phyloP scores from a whole-genome alignment of 2,797 vertebrate species.

The Alosa sapidissima region DNA sequence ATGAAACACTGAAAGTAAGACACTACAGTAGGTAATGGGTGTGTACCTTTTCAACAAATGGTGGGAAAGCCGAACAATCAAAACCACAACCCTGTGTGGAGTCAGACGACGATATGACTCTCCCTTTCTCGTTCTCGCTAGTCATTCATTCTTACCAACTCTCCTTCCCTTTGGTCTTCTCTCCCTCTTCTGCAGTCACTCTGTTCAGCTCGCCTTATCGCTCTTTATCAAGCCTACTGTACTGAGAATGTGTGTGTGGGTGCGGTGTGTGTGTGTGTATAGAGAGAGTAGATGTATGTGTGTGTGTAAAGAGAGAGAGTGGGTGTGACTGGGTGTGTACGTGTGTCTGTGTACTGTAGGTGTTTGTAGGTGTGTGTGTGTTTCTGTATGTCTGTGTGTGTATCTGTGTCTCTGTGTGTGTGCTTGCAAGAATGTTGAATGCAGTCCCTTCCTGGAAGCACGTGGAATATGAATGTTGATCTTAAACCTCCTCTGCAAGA shows the following conservation, averaged over 20 bases:
- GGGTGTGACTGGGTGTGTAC: not conserved
- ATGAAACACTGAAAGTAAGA: not conserved
- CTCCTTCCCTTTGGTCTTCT: not conserved
- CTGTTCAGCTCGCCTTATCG: not conserved
- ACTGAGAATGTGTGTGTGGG: not conserved
- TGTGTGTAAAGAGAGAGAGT: not conserved
- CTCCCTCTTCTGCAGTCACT: not conserved
- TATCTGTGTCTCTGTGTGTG: not conserved
- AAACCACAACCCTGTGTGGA: slow-evolving; percentile 42
- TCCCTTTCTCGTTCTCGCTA: not conserved
- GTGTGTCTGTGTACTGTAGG: not conserved
- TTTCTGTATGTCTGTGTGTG: slow-evolving; percentile 2
- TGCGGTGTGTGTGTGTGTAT: not conserved
- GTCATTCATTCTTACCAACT: not conserved
- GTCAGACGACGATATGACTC: slow-evolving; percentile 22
- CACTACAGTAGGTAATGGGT: slow-evolving; percentile 37
- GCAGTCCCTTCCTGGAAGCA: not conserved
- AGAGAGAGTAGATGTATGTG: not conserved
- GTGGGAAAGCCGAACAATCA: slow-evolving; percentile 17
- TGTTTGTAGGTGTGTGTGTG: slow-evolving; percentile 9
- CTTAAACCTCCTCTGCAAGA: not conserved
- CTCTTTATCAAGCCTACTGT: not conserved
- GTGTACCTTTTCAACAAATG: slow-evolving; percentile 64
- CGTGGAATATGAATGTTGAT: not conserved
- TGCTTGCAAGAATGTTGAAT: not conserved